Evolutionary conservation across 1,140 invertebrate genomes (phyloP), one percentile per base, ranked within the genome.

Genomic region (Drosophila pruinosa): DNA sequence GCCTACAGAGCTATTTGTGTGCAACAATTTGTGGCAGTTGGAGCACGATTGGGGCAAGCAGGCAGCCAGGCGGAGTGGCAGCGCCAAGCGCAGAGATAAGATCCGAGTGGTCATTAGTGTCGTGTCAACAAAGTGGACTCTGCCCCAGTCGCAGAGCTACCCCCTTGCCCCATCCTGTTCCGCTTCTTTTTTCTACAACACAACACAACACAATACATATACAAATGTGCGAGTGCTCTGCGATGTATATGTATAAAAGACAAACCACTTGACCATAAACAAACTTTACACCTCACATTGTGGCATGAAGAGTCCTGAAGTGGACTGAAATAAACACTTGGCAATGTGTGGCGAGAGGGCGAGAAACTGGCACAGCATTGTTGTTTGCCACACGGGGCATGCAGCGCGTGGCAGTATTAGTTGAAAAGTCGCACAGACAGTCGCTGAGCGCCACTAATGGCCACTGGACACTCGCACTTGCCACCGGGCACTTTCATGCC

Each of bases 291-390:
- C 81, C 82, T 86, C 77, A 59, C 64, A 88, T 69, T 88, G 81
- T 72, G 67, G 62, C 70, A 34, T 64, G 52, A 43, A 39, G 58
- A 43, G 80, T 59, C 61, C 81, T 86, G 81, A 70, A 86, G 81
- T 82, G 82, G 67, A 72, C 78, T 75, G 82, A 85, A 86, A 86
- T 88, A 86, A 86, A 88, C 81, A 86, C 81, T 86, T 81, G 78
- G 78, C 48, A 63, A 65, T 61, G 81, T 58, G 53, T 59, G 53
- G 50, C 26, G 26, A 65, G 58, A 59, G 67, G 15, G 5, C 24
- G 4, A 36, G 3, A 4, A 36, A 5, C 12, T 5, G 39, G n/a
- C 1, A 4, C 52, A 21, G 19, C 56, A 59, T 81, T 79, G 71
- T 79, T 79, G 72, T 85, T 48, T 63, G 80, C 53, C 70, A 77